Evolutionary conservation across 2,797 vertebrate genomes (phyloP).

Genomic region (Erethizon dorsatum): DNA sequence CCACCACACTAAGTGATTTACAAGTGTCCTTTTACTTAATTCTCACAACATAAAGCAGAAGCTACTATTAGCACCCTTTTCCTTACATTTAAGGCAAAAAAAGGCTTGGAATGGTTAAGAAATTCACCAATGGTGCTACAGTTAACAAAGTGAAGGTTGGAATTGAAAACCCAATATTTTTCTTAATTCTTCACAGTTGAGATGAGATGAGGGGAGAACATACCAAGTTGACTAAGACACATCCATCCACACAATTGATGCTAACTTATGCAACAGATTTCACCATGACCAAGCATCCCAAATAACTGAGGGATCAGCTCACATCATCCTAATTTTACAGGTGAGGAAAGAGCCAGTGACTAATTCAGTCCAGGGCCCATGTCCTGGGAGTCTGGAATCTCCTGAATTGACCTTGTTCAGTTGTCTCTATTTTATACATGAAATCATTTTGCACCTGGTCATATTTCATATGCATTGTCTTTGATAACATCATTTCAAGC

Average conservation of each 20-base stretch:
- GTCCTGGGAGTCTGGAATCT: background rate
- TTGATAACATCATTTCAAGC: background rate
- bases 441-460: background rate
- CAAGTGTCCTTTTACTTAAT: background rate
- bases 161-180: background rate
- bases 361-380: background rate
- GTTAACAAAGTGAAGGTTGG: background rate
- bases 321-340: background rate
- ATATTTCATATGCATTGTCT: background rate
- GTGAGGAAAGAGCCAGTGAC: background rate
- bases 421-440: background rate
- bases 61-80: background rate
- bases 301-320: background rate
- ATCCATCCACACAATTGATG: background rate
- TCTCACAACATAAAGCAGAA: background rate
- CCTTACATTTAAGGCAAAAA: background rate
- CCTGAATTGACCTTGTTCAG: background rate
- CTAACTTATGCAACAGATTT: background rate
- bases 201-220: background rate
- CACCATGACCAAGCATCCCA: background rate
- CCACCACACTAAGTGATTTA: background rate
- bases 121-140: background rate
- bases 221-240: background rate
- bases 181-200: background rate
- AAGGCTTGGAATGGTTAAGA: constrained; percentile 25